phyloP scores from a whole-genome alignment of 2,113 vertebrate species.

The Butorides virescens region DNA sequence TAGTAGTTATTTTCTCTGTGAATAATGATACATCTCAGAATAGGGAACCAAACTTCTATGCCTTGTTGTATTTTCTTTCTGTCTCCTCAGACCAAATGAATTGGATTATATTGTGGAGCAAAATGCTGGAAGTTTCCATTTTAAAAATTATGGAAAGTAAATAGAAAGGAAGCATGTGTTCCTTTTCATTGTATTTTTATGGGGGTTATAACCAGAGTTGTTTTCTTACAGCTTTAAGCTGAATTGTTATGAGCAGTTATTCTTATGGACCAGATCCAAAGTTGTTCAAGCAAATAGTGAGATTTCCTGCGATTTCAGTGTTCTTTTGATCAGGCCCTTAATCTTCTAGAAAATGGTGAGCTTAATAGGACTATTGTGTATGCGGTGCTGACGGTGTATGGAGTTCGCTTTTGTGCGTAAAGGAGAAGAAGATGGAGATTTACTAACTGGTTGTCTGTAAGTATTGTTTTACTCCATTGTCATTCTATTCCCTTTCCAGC shows the following conservation, averaged over 20 bases:
- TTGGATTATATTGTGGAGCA: neutral
- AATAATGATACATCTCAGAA: neutral
- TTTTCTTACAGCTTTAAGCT: constrained; percentile 31
- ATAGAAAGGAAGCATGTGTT: neutral
- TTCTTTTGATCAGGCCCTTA: constrained; percentile 18
- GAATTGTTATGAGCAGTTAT: neutral
- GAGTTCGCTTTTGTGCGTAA: neutral
- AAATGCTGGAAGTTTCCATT: neutral
- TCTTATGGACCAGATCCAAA: constrained; percentile 13
- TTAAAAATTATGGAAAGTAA: neutral
- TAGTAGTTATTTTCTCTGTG: neutral
- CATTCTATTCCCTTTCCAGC: constrained; percentile 13
- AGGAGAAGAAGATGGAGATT: constrained; percentile 7
- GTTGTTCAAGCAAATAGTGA: neutral
- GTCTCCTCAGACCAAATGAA: neutral
- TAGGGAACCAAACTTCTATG: neutral
- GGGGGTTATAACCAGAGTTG: neutral
- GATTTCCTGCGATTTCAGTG: constrained; percentile 7
- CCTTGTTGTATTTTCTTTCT: neutral
- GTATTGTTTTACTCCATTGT: constrained; percentile 43
- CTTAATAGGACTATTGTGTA: neutral
- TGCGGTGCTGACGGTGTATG: neutral
- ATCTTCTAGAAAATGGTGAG: neutral
- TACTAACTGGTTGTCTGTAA: neutral
- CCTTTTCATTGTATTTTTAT: constrained; percentile 2